phyloP scores from a whole-genome alignment of 2,797 vertebrate genomes.

The Phoebastria nigripes region DNA sequence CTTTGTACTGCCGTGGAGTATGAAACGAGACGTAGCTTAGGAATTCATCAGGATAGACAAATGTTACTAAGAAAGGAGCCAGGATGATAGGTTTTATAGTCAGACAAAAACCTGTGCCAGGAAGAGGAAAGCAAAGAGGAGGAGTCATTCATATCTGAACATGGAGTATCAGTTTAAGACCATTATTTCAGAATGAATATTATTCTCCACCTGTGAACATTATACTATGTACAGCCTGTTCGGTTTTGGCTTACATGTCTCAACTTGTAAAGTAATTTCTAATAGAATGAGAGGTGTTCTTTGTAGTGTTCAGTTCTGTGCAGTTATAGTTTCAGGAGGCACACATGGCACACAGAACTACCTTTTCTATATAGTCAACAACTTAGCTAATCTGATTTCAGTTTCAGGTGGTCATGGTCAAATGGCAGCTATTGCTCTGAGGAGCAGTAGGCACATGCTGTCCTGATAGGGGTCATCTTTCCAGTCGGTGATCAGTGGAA shows the following conservation, averaged over 20 bases:
- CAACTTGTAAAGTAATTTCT: neutral
- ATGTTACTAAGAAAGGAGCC: neutral
- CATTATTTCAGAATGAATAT: neutral
- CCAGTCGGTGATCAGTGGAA: neutral
- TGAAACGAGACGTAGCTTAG: fast-evolving
- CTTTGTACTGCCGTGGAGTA: fast-evolving
- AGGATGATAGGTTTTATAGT: neutral
- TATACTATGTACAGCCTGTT: neutral
- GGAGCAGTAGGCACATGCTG: neutral
- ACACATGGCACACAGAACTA: neutral
- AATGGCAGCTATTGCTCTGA: neutral
- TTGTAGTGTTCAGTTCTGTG: neutral
- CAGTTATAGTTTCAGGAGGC: neutral
- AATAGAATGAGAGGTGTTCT: neutral
- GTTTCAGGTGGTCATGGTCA: neutral
- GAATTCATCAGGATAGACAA: neutral
- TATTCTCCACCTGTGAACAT: neutral
- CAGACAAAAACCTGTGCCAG: neutral
- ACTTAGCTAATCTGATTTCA: neutral
- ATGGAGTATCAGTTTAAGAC: neutral
- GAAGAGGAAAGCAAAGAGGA: neutral
- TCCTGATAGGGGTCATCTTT: neutral
- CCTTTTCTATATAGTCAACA: neutral
- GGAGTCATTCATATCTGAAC: neutral
- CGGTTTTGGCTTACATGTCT: neutral